Base-by-base conservation (phyloP, 2,113 vertebrate genomes). In the Chionis minor region DNA sequence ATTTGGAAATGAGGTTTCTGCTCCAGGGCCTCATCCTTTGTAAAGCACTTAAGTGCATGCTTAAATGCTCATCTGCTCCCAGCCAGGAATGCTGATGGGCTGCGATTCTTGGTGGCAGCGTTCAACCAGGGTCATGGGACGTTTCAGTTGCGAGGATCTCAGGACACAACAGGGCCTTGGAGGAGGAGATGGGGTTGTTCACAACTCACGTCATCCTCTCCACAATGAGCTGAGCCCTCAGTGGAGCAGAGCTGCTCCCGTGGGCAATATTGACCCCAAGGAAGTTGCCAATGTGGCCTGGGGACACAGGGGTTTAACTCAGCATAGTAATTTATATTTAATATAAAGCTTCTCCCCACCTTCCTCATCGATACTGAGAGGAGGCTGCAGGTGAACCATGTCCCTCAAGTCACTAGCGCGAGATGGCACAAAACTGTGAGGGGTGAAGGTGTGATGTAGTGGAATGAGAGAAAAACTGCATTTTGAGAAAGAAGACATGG, bases 1-100 rank as follows among this genome's bases (percentile, higher is more conserved):
- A 95, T 97, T 96, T 96, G 93, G 96, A 96, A 96, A 94, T 77
- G 73, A 95, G 78, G 45, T 92, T 95, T 96, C 92, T 83, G 94
- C 91, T 97, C 35, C 89, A 83, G 91, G 93, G 86, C 74, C 89
- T 95, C 3, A 0, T 94, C 86, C 92, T 71, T 58, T 51, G 58
- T 77, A 72, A 96, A 95, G 59, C 81, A 88, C 95, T 96, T 96
- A 96, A 97, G 82, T 95, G 88, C 80, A 94, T 94, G 95, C 88
- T 94, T 97, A 96, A 96, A 93, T 91, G 88, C 88, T 96, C 73
- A 67, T 92, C 92, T 94, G 81, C 86, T 96, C 40, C 1, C 0
- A 96, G 73, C 81, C 74, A 85, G 84, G 91, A 95, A 92, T 77
- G 78, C 51, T 77, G 91, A 89, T 91, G 82, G 0, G 4, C 52